phyloP scores from a whole-genome alignment of 2,113 vertebrate species.

The Ranitomeya variabilis region DNA sequence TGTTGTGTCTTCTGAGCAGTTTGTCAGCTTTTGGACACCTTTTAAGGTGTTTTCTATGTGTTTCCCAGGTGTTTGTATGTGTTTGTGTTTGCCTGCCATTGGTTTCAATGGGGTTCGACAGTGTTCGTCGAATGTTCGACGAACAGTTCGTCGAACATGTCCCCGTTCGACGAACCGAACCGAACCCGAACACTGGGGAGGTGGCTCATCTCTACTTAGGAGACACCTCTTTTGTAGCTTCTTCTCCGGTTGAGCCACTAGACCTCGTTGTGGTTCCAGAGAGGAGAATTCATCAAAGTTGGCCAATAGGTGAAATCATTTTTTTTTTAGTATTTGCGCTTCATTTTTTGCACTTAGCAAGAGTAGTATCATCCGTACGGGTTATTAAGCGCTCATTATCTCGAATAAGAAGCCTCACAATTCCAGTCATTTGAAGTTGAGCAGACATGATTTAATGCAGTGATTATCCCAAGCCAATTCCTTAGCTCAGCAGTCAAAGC shows the following conservation, averaged over 20 bases:
- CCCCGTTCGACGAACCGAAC: too few relatives aligned
- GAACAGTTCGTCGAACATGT: too few relatives aligned
- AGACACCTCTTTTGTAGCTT: not conserved
- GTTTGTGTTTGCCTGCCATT: too few relatives aligned
- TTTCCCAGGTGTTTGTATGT: too few relatives aligned
- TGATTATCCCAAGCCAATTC: constrained; percentile 58
- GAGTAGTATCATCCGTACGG: constrained; percentile 46
- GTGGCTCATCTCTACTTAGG: too few relatives aligned
- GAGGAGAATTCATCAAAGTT: not conserved
- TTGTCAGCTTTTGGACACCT: too few relatives aligned
- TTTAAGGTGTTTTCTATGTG: too few relatives aligned
- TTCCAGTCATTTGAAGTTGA: constrained; percentile 49
- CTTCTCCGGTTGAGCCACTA: not conserved
- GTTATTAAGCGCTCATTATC: constrained; percentile 60
- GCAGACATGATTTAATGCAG: constrained; percentile 55
- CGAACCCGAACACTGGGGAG: too few relatives aligned
- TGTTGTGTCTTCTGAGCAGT: too few relatives aligned
- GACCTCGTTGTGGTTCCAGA: constrained; percentile 7
- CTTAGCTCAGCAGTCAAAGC: constrained; percentile 50
- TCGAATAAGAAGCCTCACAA: constrained; percentile 50
- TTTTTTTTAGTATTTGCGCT: constrained; percentile 44
- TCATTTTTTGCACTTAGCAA: constrained; percentile 28
- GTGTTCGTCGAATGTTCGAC: too few relatives aligned
- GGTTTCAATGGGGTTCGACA: too few relatives aligned
- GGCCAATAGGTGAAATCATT: not conserved